These are phyloP conservation scores for Candoia aspera DNA, from an alignment of 2,113 vertebrate species.

Conservation along the genomic window DNA sequence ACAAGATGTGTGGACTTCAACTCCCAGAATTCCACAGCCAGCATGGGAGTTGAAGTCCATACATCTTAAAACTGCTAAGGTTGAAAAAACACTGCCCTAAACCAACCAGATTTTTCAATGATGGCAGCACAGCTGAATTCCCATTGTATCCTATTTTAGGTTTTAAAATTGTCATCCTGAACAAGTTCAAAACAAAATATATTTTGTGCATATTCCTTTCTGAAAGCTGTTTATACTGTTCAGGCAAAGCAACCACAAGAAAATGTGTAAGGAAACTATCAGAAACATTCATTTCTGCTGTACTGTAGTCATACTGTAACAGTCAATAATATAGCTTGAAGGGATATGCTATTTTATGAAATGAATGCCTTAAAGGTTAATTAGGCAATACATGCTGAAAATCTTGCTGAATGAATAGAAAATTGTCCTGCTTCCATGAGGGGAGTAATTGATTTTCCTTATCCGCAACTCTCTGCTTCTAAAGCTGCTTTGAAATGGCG, in stretches of 20 bases:
- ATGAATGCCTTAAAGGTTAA: not conserved
- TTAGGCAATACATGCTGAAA: not conserved
- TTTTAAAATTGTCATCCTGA: not conserved
- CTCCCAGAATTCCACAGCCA: no score
- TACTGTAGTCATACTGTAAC: conserved; percentile 15
- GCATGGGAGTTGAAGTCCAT: no score
- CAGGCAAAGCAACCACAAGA: not conserved
- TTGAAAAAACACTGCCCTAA: not conserved
- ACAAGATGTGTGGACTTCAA: no score
- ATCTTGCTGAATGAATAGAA: not conserved
- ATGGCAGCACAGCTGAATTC: not conserved
- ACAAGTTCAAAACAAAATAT: not conserved
- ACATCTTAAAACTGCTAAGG: no score
- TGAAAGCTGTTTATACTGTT: not conserved
- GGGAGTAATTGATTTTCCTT: not conserved
- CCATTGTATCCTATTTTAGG: not conserved
- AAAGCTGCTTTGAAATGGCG: not conserved
- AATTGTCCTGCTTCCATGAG: not conserved
- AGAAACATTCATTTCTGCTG: conserved; percentile 10
- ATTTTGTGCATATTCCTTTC: not conserved
- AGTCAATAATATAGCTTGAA: not conserved
- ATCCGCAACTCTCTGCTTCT: not conserved
- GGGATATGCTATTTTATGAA: conserved; percentile 16
- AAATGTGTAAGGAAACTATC: not conserved
- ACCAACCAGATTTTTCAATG: not conserved